Evolutionary conservation across 2,888 invertebrate species (phyloP).

Genomic region (Magallana nippona): DNA sequence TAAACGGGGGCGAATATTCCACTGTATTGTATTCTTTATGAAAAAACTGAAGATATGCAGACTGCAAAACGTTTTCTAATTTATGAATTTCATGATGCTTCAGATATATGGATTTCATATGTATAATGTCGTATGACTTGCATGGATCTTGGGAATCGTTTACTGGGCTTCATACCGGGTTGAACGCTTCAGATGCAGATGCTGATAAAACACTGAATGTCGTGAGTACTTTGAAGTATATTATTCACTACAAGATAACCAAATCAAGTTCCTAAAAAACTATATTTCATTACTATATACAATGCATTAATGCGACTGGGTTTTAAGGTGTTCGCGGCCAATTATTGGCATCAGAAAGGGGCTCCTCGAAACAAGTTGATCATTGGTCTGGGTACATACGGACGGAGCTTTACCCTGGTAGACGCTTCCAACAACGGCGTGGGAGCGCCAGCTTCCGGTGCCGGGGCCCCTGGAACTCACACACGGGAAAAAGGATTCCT

Average conservation of each 20-base stretch:
- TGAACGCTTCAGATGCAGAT: constrained; percentile 61
- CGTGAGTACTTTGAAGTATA: constrained; percentile 46
- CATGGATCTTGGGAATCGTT: constrained; percentile 74
- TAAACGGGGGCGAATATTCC: too few species aligned
- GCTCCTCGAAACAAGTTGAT: constrained; percentile 68
- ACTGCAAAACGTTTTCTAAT: too few species aligned
- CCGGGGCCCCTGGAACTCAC: constrained; percentile 64
- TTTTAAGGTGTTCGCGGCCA: constrained; percentile 65
- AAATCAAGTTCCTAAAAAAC: too few species aligned
- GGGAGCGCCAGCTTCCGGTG: constrained; percentile 65
- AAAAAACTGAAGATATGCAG: too few species aligned
- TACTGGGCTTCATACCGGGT: constrained; percentile 75
- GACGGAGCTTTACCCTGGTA: constrained; percentile 68
- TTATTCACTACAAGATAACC: too few species aligned
- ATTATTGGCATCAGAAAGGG: constrained; percentile 72
- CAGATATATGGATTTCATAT: constrained; percentile 70
- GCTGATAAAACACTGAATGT: constrained; percentile 54
- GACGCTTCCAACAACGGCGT: constrained; percentile 56
- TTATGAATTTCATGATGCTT: not conserved
- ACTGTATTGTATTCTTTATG: too few species aligned
- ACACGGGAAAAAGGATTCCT: constrained; percentile 72
- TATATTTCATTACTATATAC: too few species aligned
- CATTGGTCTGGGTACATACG: constrained; percentile 73
- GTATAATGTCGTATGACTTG: constrained; percentile 75
- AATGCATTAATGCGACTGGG: not conserved